Conservation (phyloP, 2,113 vertebrate genomes). For the Syngnathoides biaculeatus region DNA sequence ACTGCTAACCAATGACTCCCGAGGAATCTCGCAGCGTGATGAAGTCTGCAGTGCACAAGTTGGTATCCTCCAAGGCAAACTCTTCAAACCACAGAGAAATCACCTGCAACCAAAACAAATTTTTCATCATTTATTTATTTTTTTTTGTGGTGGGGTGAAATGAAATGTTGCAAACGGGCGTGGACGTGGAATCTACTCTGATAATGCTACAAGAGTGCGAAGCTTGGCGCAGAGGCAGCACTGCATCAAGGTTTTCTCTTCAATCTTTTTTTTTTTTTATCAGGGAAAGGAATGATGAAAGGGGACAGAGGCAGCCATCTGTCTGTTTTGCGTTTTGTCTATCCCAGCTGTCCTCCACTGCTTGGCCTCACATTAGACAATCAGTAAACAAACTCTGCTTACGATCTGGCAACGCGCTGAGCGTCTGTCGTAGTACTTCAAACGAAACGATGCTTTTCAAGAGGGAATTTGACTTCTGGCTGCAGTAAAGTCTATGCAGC, state of each 20-base stretch:
- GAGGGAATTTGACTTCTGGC: neutral
- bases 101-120: conserved; percentile 52
- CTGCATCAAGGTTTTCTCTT: conserved; percentile 7
- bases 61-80: conserved; percentile 67
- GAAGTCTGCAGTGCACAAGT: conserved; percentile 62
- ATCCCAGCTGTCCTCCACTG: conserved; percentile 48
- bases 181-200: neutral
- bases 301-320: conserved; percentile 56
- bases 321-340: conserved; percentile 29
- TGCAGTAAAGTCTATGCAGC: neutral
- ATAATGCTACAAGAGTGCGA: neutral
- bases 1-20: conserved; percentile 60
- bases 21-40: conserved; percentile 66
- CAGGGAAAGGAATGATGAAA: conserved; percentile 40
- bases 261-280: neutral
- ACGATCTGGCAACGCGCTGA: conserved; percentile 15
- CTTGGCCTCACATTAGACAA: conserved; percentile 48
- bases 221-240: conserved; percentile 7
- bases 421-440: neutral
- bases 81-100: conserved; percentile 75
- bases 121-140: conserved; percentile 18
- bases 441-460: neutral
- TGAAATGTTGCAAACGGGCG: conserved; percentile 4
- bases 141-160: conserved; percentile 7
- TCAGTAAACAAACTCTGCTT: conserved; percentile 19